Evolutionary conservation across 2,113 vertebrate species (phyloP), one percentile per base, ranked within the genome.

Genomic region (Ptilonorhynchus violaceus): DNA sequence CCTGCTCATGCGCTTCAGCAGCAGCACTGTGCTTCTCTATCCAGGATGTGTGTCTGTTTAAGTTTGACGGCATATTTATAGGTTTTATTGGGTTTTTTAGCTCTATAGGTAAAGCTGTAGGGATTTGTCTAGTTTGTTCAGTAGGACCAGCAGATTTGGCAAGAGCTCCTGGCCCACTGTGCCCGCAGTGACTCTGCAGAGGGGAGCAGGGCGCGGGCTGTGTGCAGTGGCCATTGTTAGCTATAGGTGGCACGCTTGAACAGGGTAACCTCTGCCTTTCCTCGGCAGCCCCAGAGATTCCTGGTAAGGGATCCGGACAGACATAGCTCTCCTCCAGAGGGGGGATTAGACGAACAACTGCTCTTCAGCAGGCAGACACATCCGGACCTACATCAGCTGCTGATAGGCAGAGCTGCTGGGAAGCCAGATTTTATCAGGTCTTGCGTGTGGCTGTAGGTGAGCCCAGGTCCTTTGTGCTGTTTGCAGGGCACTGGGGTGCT

Each of bases 111-210:
- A 62, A 58, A 79, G 13, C 13, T 60, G 67, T 14, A 68, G 56
- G 35, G 42, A 14, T 42, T 58, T 25, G 15, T 58, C 50, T 58
- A 3, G 1, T 16, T 72, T 74, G 79, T 70, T 35, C 59, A 5
- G 16, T 1, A 31, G 31, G 56, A 27, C 4, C 2, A 7, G 47
- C 13, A 41, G 56, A 37, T 59, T 6, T 14, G 75, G 11, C 17
- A n/a, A 8, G 28, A 69, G 52, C 7, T 49, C 11, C 47, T 7
- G 1, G 2, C 4, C 4, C 10, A 0, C 2, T 63, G 44, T 13
- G 35, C 27, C 69, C 41, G 55, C 46, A 0, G 35, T 33, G 66
- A 8, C 78, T 46, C 18, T 39, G 60, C 62, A 7, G 69, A 73
- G 41, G 49, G 33, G 8, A 56, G 78, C 21, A 13, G n/a, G 59